These are phyloP conservation scores for Rissa tridactyla DNA, from an alignment of 2,113 vertebrate species.

Conservation along the genomic window DNA sequence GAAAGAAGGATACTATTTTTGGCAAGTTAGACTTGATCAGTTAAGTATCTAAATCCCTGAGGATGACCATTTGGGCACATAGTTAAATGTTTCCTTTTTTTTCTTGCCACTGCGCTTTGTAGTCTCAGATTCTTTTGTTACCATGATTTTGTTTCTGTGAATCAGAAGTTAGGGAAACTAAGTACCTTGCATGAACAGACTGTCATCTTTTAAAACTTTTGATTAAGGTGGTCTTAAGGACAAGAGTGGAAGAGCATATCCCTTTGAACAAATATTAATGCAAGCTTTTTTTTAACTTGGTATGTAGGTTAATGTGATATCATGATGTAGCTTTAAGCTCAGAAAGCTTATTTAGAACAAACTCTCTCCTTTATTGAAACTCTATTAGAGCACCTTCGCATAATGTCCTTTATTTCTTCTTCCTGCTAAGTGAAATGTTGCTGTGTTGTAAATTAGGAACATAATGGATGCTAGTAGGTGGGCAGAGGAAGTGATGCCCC, in stretches of 20 bases:
- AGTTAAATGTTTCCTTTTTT: neutral
- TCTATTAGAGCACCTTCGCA: neutral
- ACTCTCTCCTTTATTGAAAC: neutral
- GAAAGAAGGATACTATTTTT: neutral
- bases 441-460: neutral
- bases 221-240: neutral
- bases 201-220: neutral
- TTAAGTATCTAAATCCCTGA: neutral
- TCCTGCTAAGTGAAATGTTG: neutral
- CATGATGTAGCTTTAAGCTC: neutral
- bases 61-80: accelerated
- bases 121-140: neutral
- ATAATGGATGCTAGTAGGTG: neutral
- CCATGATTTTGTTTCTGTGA: neutral
- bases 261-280: neutral
- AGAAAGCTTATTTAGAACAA: neutral
- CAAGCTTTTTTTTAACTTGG: neutral
- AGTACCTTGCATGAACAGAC: neutral
- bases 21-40: neutral
- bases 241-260: neutral
- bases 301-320: neutral
- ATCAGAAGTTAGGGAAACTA: neutral
- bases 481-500: neutral
- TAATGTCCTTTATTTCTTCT: neutral
- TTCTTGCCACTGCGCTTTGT: neutral